Conservation (phyloP, 1,140 invertebrate species). For the Proales similis region DNA sequence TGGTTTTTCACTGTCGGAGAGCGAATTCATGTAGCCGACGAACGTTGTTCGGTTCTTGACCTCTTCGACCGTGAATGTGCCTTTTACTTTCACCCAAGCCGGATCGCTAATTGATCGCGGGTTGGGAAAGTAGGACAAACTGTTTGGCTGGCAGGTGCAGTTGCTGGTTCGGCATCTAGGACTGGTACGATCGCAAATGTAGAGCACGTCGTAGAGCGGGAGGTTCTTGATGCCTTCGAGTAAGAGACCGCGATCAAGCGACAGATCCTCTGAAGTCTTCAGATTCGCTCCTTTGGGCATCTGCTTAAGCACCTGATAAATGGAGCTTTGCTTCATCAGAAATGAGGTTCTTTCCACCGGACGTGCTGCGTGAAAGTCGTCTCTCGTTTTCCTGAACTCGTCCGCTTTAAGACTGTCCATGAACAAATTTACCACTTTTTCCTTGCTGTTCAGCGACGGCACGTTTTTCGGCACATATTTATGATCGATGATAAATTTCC, state of each 20-base stretch:
- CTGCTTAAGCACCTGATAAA: slow-evolving; percentile 18
- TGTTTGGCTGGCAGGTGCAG: not conserved
- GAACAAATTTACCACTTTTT: slow-evolving; percentile 31
- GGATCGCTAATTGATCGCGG: not conserved
- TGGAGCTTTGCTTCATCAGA: not conserved
- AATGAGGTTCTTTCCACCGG: slow-evolving; percentile 18
- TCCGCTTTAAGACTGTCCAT: slow-evolving; percentile 10
- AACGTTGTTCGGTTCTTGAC: slow-evolving; percentile 26
- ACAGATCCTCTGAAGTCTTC: slow-evolving; percentile 28
- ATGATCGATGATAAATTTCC: too few relatives aligned
- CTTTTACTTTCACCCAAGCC: slow-evolving; percentile 27
- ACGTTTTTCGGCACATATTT: too few relatives aligned
- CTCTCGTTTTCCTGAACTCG: slow-evolving; percentile 9
- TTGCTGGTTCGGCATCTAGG: not conserved
- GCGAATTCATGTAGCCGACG: slow-evolving; percentile 20
- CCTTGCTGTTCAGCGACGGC: slow-evolving; percentile 25
- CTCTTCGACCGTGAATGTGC: slow-evolving; percentile 28
- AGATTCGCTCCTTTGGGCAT: slow-evolving; percentile 38
- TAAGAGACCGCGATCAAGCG: slow-evolving; percentile 21
- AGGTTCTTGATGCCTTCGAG: slow-evolving; percentile 11
- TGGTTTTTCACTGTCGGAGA: slow-evolving; percentile 1
- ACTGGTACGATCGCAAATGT: slow-evolving; percentile 26
- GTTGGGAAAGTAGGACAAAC: slow-evolving; percentile 20
- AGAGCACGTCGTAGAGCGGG: slow-evolving; percentile 7
- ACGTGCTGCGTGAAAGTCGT: slow-evolving; percentile 30